Base-by-base conservation (phyloP, 2,113 vertebrate genomes). In the Hystrix cristata region DNA sequence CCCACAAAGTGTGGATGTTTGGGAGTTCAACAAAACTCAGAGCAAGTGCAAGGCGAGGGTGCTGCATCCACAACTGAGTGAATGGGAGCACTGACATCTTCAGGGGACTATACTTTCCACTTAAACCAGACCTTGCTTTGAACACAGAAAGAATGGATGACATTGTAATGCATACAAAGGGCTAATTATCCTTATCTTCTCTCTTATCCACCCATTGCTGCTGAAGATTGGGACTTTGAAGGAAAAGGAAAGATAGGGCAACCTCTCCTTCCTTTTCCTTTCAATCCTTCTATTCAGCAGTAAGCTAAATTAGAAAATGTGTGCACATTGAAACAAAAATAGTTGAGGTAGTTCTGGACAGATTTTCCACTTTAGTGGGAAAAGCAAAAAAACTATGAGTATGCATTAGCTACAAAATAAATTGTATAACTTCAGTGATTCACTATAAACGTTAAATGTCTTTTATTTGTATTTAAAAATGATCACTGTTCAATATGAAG, bases 391-490 rank as follows among this genome's bases (percentile, higher is more conserved):
- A 59, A 81, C 23, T 6, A 18, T 16, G 5, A 14, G 2, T 46
- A 53, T 27, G 10, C 59, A 72, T 3, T 38, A 93, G 7, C 19
- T 78, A 25, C 67, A 94, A 86, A 83, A 78, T n/a, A 91, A 87
- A 83, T 25, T 81, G 3, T 16, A 43, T 21, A 64, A 85, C 91
- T 90, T 81, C 27, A 2, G 8, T 86, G 62, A 38, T 65, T 89
- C 1, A 43, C 5, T 82, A 43, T 95, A 55, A 23, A 67, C 18
- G 5, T 95, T 51, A 89, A 86, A 74, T 90, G n/a, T 3, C 86
- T 96, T 81, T 78, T 48, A 46, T 79, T 67, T 83, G 46, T 46
- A 78, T 96, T 64, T 91, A 55, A 94, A 95, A 88, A 21, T 80
- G n/a, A 76, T 43, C 57, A 83, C 31, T 78, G 29, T 5, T 60